Evolutionary conservation across 2,113 vertebrate species (phyloP), one percentile per base, ranked within the genome.

Genomic region (Nycticryphes semicollaris): DNA sequence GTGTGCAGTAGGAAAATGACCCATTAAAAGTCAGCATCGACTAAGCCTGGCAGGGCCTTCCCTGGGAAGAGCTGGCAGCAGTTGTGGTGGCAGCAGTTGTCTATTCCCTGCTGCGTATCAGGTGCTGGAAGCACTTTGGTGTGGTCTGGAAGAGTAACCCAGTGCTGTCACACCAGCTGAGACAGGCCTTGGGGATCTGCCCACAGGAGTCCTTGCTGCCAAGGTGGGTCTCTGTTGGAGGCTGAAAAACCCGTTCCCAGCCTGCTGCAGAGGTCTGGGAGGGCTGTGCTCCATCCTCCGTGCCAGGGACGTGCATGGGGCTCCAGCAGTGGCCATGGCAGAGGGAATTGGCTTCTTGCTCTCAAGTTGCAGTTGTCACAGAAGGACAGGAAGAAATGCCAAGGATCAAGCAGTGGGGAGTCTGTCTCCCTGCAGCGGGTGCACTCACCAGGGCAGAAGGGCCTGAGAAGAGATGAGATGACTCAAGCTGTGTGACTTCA

Each of bases 261-360:
- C 0, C 0, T 27, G 45, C 27, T 56, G 31, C 16, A 27, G 57
- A 28, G 62, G 10, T 3, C 1, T 0, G 0, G 53, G 37, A 31
- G 45, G 13, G 28, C 51, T 50, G n/a, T 18, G 35, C 30, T 57
- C 33, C 9, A 2, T 63, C 41, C 10, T 28, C 30, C 0, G 1
- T 13, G 10, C 53, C 1, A 3, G 14, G 41, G 20, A 5, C n/a
- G n/a, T 25, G 12, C 24, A 1, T 1, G 0, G 23, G 10, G 10
- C 7, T 50, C 12, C 5, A 11, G 57, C 3, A 1, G 20, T 8
- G 19, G n/a, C n/a, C 16, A 6, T 0, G 3, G 10, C 2, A 1
- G 56, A n/a, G 37, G 35, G 16, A 68, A 9, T 4, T 33, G 60
- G 33, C 30, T 51, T 47, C 35, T 74, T 41, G 31, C 7, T 10